Evolutionary conservation across 1,140 invertebrate species (phyloP).

Genomic region (Belonocnema kinseyi): DNA sequence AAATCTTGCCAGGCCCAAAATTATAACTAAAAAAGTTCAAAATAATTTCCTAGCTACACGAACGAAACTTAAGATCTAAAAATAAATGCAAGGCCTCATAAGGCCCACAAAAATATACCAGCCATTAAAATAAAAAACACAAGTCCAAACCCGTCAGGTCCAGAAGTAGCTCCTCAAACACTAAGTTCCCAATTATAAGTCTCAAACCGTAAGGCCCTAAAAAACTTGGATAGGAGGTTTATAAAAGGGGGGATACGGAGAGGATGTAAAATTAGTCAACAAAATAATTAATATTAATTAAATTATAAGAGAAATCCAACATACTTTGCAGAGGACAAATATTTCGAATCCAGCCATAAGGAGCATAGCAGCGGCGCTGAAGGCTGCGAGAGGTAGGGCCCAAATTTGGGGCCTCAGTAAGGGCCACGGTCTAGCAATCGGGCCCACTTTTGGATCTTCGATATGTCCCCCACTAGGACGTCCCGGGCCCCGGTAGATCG

Average conservation of each 20-base stretch:
- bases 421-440: conserved; percentile 44
- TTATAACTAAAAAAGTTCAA: too few species aligned
- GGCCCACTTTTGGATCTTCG: conserved; percentile 48
- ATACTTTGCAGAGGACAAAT: conserved; percentile 89
- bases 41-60: too few species aligned
- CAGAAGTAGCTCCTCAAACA: too few species aligned
- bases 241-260: neutral
- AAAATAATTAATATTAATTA: neutral
- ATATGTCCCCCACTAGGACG: conserved; percentile 35
- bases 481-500: conserved; percentile 54
- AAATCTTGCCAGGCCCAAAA: too few species aligned
- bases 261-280: too few species aligned
- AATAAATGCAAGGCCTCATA: too few species aligned
- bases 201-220: too few species aligned
- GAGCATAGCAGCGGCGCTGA: conserved; percentile 86
- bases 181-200: too few species aligned
- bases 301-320: conserved; percentile 19
- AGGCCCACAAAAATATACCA: too few species aligned
- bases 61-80: too few species aligned
- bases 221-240: neutral
- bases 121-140: too few species aligned
- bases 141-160: too few species aligned
- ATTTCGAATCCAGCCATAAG: conserved; percentile 90
- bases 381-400: conserved; percentile 89
- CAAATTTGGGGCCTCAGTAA: conserved; percentile 85